Percentiles rank a stretch among this genome's conserved stretches.
These are phyloP conservation scores for Andinoacara biseriatus DNA, from an alignment of 2,113 vertebrate genomes.

Conservation along the genomic window DNA sequence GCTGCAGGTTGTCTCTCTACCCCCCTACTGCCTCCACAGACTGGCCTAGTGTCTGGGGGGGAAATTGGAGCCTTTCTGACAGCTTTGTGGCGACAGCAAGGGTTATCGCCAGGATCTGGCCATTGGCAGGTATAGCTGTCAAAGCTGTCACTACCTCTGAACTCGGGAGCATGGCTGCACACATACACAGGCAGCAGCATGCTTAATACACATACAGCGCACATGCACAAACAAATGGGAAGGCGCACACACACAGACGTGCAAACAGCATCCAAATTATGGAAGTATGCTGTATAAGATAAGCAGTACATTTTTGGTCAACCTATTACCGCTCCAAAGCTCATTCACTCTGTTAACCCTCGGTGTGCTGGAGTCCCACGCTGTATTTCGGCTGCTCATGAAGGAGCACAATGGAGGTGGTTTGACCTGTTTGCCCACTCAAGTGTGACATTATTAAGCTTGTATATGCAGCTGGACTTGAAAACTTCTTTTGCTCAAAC, in stretches of 20 bases:
- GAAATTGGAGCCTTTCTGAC: conserved; percentile 92
- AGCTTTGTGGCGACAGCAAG: conserved; percentile 87
- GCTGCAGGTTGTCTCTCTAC: conserved; percentile 90
- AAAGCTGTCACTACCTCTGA: conserved; percentile 77
- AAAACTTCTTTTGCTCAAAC: conserved; percentile 75
- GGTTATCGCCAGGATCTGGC: conserved; percentile 91
- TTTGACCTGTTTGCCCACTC: conserved; percentile 78
- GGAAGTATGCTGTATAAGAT: conserved; percentile 76
- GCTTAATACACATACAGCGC: conserved; percentile 19
- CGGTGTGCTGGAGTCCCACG: conserved; percentile 28
- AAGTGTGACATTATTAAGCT: conserved; percentile 78
- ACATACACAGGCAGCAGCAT: conserved; percentile 24
- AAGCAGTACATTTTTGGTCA: conserved; percentile 74
- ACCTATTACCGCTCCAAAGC: conserved; percentile 71
- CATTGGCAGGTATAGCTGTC: conserved; percentile 82
- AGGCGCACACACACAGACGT: conserved; percentile 54
- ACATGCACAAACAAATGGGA: conserved; percentile 58
- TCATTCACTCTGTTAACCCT: conserved; percentile 75
- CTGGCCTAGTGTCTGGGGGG: conserved; percentile 91
- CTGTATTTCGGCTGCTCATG: conserved; percentile 53
- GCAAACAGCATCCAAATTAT: conserved; percentile 74
- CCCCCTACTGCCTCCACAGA: conserved; percentile 84
- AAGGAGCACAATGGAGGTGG: conserved; percentile 67
- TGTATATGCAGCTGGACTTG: conserved; percentile 67
- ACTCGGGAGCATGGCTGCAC: conserved; percentile 63